phyloP scores from a whole-genome alignment of 1,140 invertebrate species.

The Latrodectus geometricus region DNA sequence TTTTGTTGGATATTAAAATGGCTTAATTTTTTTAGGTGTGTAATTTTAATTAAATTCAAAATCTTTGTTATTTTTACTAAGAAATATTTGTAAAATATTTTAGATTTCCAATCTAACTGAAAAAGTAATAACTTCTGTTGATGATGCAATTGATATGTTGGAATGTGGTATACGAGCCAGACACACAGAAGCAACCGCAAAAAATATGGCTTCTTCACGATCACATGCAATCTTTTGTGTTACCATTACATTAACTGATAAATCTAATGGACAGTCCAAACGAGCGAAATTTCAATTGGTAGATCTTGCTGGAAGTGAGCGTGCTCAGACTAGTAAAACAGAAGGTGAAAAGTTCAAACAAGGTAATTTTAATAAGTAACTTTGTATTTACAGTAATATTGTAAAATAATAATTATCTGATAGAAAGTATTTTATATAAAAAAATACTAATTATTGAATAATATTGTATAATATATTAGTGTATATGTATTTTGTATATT shows the following conservation, averaged over 20 bases:
- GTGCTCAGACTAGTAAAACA: slow-evolving; percentile 98
- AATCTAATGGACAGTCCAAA: slow-evolving; percentile 98
- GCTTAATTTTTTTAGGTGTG: too few species aligned
- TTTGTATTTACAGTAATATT: too few species aligned
- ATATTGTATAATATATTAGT: too few species aligned
- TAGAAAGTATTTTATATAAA: too few species aligned
- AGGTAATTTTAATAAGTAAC: slow-evolving; percentile 83
- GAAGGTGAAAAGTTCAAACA: slow-evolving; percentile 98
- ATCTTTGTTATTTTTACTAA: too few species aligned
- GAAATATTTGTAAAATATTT: background rate
- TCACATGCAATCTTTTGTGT: slow-evolving; percentile 98
- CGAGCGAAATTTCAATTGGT: slow-evolving; percentile 98
- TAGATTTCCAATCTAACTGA: slow-evolving; percentile 93
- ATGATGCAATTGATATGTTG: slow-evolving; percentile 90
- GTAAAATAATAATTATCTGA: too few species aligned
- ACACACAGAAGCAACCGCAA: slow-evolving; percentile 98
- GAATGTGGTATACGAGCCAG: slow-evolving; percentile 98
- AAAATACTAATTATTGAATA: too few species aligned
- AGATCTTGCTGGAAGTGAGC: slow-evolving; percentile 99
- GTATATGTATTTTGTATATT: too few species aligned
- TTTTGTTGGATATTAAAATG: too few species aligned
- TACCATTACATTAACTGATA: slow-evolving; percentile 88
- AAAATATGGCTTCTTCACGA: slow-evolving; percentile 98
- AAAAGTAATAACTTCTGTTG: slow-evolving; percentile 82
- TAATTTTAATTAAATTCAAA: too few species aligned